Evolutionary conservation across 1,140 invertebrate species (phyloP), one percentile per base, ranked within the genome.

Genomic region (honey bee (Apis mellifera)): DNA sequence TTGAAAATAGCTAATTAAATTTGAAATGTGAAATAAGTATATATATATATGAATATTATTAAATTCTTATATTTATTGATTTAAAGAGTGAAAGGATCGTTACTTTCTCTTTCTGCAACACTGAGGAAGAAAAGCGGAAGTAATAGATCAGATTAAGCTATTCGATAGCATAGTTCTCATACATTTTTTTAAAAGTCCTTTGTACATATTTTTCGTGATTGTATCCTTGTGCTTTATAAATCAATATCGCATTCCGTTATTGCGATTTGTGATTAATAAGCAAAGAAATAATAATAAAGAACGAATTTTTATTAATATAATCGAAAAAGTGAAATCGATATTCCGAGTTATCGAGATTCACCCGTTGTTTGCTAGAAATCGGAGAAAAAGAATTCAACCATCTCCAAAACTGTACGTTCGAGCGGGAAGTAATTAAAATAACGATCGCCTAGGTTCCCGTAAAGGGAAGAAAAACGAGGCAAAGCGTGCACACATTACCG

Each of bases 361-460:
- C 75, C 54, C 71, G 48, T 55, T 32, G 32, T 55, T 42, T 32
- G 54, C n/a, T 57, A 81, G 48, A 78, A 73, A 85, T 3, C 19
- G 60, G 50, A 17, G 50, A 9, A 79, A 69, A 19, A 68, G 32
- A 69, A 85, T 85, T 78, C 78, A 62, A 82, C 64, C 69, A 23
- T 54, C 9, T 21, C 59, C 23, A 64, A 64, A 75, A 75, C 59
- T 64, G 60, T 23, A 15, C 17, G 23, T 32, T 69, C 23, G 54
- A 77, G 72, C 66, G 75, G 78, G 83, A 85, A 85, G 78, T 75
- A 85, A 86, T 86, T 82, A 82, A 62, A 71, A 72, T 71, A 72
- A 60, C n/a, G 42, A 13, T 55, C 19, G 57, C 23, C 9, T 48
- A 52, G 32, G 23, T 50, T 75, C 69, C 32, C 72, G 50, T 76